A percentile compares a stretch with the other conserved stretches of the same genome.
phyloP scores from a whole-genome alignment of 1,140 invertebrate genomes.

The Drosophila sechellia region DNA sequence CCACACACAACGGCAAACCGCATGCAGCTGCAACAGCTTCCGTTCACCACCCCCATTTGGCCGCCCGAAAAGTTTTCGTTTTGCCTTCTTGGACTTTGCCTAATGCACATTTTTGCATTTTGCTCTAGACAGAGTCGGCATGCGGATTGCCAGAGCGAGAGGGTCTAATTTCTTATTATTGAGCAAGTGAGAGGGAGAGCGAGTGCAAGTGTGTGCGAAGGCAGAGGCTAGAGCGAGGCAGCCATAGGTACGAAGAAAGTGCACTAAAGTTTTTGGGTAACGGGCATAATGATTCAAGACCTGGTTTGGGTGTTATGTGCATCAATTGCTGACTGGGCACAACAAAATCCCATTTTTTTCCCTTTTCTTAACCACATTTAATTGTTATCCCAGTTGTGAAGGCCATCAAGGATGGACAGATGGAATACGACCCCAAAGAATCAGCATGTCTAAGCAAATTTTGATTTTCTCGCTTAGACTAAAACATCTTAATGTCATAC shows the following conservation, averaged over 20 bases:
- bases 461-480: not conserved
- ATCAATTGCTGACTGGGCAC: slow-evolving; percentile 46
- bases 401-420: not conserved
- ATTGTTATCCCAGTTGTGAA: slow-evolving; percentile 34
- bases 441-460: not conserved
- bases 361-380: slow-evolving; percentile 27
- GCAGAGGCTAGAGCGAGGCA: slow-evolving; percentile 41
- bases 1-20: slow-evolving; percentile 18
- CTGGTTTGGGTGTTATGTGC: slow-evolving; percentile 18
- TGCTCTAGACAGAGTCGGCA: slow-evolving; percentile 64
- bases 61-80: slow-evolving; percentile 50
- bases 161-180: slow-evolving; percentile 75
- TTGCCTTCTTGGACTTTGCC: slow-evolving; percentile 79
- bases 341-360: slow-evolving; percentile 40
- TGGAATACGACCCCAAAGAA: no score
- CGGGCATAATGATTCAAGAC: slow-evolving; percentile 37
- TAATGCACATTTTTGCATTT: slow-evolving; percentile 82
- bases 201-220: slow-evolving; percentile 10
- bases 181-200: slow-evolving; percentile 30
- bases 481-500: not conserved
- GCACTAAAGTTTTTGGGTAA: slow-evolving; percentile 60
- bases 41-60: slow-evolving; percentile 14
- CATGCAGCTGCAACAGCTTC: slow-evolving; percentile 67
- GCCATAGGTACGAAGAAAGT: slow-evolving; percentile 71
- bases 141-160: slow-evolving; percentile 65